Evolutionary conservation across 2,888 invertebrate genomes (phyloP).

Genomic region (Cephalotes varians): DNA sequence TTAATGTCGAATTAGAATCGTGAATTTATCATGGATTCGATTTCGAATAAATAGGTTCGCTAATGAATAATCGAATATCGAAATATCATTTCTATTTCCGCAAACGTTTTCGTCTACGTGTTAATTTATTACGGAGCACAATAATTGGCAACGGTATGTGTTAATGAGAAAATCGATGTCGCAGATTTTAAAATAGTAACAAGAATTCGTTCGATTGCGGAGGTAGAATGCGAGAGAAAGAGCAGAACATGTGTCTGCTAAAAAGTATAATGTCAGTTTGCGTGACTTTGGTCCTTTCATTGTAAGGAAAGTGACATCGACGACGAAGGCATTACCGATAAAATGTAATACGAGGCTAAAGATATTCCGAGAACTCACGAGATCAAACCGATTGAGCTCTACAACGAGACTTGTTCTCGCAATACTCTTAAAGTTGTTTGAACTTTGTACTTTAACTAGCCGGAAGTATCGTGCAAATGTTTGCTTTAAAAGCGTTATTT

Average conservation of each 20-base stretch:
- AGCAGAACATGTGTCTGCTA: not conserved
- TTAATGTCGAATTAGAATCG: too few species aligned
- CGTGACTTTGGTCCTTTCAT: slow-evolving; percentile 25
- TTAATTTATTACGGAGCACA: slow-evolving; percentile 4
- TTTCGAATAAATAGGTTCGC: not conserved
- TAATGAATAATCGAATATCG: slow-evolving; percentile 8
- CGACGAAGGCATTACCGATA: slow-evolving; percentile 21
- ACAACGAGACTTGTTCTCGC: slow-evolving; percentile 2
- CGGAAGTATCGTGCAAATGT: slow-evolving; percentile 43
- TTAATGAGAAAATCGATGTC: slow-evolving; percentile 36
- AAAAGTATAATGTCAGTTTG: slow-evolving; percentile 22
- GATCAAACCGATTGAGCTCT: not conserved
- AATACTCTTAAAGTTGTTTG: slow-evolving; percentile 32
- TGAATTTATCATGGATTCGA: not conserved
- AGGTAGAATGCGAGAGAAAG: not conserved
- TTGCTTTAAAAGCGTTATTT: slow-evolving; percentile 20
- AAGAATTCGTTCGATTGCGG: slow-evolving; percentile 1
- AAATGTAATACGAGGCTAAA: slow-evolving; percentile 23
- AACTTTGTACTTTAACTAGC: slow-evolving; percentile 43
- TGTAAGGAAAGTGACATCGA: slow-evolving; percentile 19
- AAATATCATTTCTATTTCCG: slow-evolving; percentile 13
- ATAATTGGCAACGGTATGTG: not conserved
- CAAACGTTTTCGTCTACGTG: not conserved
- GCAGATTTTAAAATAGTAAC: slow-evolving; percentile 16
- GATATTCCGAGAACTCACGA: slow-evolving; percentile 3